Percentiles rank a stretch among this genome's conserved stretches.
Evolutionary conservation across 1,140 invertebrate species (phyloP).

Genomic region (Drosophila serrata): DNA sequence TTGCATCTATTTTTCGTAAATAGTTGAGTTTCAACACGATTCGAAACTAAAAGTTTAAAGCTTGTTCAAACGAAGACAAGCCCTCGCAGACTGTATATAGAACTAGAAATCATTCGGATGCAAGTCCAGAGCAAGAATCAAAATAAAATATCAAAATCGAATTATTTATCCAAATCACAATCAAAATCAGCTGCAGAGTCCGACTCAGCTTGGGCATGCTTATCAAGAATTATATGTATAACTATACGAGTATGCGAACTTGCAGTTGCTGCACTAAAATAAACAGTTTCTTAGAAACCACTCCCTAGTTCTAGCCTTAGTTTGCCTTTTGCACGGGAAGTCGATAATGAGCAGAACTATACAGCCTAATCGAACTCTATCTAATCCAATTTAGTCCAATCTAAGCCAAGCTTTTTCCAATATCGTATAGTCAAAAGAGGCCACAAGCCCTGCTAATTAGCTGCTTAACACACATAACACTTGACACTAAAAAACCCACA

Average conservation of each 20-base stretch:
- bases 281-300: constrained; percentile 55
- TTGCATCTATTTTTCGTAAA: constrained; percentile 85
- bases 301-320: constrained; percentile 67
- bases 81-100: constrained; percentile 44
- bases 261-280: constrained; percentile 54
- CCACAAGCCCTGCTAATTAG: constrained; percentile 73
- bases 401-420: constrained; percentile 40
- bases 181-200: constrained; percentile 22
- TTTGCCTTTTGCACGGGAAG: constrained; percentile 66
- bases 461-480: constrained; percentile 53
- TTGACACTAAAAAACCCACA: constrained; percentile 23
- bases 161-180: constrained; percentile 11
- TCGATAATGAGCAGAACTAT: constrained; percentile 21
- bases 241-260: constrained; percentile 48
- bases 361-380: constrained; percentile 16
- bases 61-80: constrained; percentile 28
- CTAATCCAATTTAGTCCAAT: constrained; percentile 14
- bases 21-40: constrained; percentile 71
- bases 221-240: constrained; percentile 40
- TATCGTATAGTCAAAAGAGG: constrained; percentile 41
- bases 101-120: constrained; percentile 23
- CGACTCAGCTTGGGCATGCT: constrained; percentile 63
- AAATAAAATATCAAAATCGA: constrained; percentile 10
- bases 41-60: constrained; percentile 52
- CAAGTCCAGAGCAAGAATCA: constrained; percentile 20